Percentiles rank a stretch among this genome's conserved stretches.
Evolutionary conservation across 2,797 vertebrate genomes (phyloP).

Genomic region (Ceryle rudis): DNA sequence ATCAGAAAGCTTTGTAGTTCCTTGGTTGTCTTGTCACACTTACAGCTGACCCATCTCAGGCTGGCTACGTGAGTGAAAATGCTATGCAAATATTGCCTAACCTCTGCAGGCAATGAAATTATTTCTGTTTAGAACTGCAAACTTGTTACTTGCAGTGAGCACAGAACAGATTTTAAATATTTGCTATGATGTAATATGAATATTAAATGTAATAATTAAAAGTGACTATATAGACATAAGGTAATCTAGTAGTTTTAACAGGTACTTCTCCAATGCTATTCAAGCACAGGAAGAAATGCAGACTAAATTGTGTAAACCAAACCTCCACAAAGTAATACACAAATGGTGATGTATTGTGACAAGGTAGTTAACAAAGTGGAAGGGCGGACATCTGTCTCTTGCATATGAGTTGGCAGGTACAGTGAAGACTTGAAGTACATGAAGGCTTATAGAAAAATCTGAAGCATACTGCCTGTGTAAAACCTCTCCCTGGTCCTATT

Average conservation of each 20-base stretch:
- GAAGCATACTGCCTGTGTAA: neutral
- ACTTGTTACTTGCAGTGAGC: neutral
- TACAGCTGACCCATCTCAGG: neutral
- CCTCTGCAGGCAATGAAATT: neutral
- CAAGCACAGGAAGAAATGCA: neutral
- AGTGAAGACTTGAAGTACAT: neutral
- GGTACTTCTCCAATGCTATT: neutral
- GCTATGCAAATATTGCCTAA: neutral
- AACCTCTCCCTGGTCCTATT: neutral
- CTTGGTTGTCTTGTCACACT: neutral
- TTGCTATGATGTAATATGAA: neutral
- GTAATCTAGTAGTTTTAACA: neutral
- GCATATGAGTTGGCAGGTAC: neutral
- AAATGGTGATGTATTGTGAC: slow-evolving; percentile 14
- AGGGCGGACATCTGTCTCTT: neutral
- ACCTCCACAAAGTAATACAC: neutral
- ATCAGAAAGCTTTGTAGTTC: neutral
- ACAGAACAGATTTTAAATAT: neutral
- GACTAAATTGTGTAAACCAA: neutral
- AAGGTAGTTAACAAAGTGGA: slow-evolving; percentile 21
- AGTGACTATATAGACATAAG: neutral
- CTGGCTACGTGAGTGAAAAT: neutral
- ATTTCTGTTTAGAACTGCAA: neutral
- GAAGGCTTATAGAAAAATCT: neutral
- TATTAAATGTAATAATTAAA: neutral